Evolutionary conservation across 2,113 vertebrate genomes (phyloP).

Genomic region (Gallinago media): DNA sequence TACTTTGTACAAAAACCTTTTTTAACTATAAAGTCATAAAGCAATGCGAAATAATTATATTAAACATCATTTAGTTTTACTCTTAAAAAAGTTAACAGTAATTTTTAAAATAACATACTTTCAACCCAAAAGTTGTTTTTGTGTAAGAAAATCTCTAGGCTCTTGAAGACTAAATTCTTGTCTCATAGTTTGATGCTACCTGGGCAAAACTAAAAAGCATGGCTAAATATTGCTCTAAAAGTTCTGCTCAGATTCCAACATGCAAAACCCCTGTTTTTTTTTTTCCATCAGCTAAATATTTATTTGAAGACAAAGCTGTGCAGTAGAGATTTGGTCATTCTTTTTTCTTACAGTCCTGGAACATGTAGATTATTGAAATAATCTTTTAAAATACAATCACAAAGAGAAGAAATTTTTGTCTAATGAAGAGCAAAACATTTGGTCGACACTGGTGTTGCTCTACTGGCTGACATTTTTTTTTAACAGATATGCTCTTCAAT

Average conservation of each 20-base stretch:
- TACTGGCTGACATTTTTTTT: slow-evolving; percentile 17
- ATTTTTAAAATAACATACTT: background rate
- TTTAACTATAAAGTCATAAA: background rate
- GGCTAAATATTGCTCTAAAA: background rate
- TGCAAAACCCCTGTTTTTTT: background rate
- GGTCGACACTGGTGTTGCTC: slow-evolving; percentile 3
- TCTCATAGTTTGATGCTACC: background rate
- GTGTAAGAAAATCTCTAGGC: background rate
- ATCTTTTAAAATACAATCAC: background rate
- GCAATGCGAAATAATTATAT: background rate
- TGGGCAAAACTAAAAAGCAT: background rate
- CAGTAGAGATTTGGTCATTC: background rate
- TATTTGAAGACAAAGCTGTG: background rate
- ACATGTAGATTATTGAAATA: background rate
- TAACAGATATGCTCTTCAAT: background rate
- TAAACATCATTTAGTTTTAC: background rate
- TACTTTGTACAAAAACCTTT: background rate
- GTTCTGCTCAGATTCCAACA: background rate
- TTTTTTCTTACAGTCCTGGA: background rate
- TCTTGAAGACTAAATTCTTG: background rate
- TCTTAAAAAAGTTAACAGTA: background rate
- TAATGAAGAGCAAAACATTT: background rate
- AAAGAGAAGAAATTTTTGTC: background rate
- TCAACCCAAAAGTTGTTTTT: background rate
- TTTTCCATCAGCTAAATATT: background rate